Evolutionary conservation across 2,797 vertebrate genomes (phyloP).

Genomic region (Syndactyla subalaris): DNA sequence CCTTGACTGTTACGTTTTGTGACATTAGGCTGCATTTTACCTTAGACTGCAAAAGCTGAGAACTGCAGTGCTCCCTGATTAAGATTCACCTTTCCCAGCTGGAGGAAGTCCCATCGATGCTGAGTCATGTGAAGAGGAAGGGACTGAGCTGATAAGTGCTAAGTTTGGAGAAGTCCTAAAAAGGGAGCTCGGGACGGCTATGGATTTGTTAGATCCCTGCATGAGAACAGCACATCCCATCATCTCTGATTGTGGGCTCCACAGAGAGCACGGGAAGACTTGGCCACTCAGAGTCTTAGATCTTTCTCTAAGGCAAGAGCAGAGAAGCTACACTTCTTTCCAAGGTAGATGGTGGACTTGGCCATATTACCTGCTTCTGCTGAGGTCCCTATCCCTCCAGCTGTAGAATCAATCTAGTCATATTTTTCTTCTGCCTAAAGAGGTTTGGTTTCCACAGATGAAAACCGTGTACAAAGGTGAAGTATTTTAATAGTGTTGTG

Average conservation of each 20-base stretch:
- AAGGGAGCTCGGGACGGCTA: neutral
- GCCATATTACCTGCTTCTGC: neutral
- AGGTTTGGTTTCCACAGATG: neutral
- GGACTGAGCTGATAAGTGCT: neutral
- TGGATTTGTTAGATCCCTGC: neutral
- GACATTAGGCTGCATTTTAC: neutral
- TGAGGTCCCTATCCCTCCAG: neutral
- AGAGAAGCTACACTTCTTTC: neutral
- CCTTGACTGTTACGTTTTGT: neutral
- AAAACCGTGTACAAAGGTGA: neutral
- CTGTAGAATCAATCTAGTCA: neutral
- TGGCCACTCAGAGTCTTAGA: neutral
- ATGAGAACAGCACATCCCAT: fast-evolving
- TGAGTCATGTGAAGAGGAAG: neutral
- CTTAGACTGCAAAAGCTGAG: constrained; percentile 28
- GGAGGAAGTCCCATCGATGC: neutral
- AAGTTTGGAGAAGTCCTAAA: neutral
- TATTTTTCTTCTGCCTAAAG: neutral
- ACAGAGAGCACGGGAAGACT: neutral
- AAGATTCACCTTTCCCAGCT: neutral
- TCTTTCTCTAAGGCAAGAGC: neutral
- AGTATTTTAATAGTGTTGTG: neutral
- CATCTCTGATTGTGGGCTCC: neutral
- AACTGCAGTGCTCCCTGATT: neutral
- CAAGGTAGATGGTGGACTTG: neutral